Percentiles rank a stretch among this genome's conserved stretches.
Conservation (phyloP, 1,140 invertebrate species). For the Chironomus tepperi region DNA sequence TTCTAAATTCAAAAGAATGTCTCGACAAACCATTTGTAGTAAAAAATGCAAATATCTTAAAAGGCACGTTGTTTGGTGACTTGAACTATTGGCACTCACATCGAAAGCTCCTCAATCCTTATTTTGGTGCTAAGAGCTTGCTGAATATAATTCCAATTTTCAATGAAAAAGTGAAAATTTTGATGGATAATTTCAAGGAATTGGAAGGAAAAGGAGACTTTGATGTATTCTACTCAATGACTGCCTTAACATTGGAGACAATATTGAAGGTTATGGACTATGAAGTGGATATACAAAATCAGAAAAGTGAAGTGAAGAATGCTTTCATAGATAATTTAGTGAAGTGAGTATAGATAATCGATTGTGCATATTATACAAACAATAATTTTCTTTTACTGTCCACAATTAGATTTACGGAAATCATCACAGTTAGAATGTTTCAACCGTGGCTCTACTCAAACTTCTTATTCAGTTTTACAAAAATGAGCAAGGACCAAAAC, state of each 20-base stretch:
- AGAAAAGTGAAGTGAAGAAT: background rate
- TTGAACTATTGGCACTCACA: background rate
- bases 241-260: background rate
- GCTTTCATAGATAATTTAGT: background rate
- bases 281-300: background rate
- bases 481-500: background rate
- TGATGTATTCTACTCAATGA: background rate
- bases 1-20: background rate
- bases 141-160: background rate
- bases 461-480: background rate
- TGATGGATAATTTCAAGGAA: background rate
- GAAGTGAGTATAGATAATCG: background rate
- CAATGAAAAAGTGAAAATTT: background rate
- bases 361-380: too few species aligned
- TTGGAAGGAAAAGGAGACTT: background rate
- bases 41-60: background rate
- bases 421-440: background rate
- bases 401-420: background rate
- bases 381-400: background rate
- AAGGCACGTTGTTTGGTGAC: background rate
- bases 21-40: background rate
- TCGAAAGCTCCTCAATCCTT: background rate
- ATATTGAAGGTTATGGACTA: background rate
- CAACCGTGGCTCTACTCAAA: background rate
- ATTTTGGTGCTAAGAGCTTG: background rate